Percentiles rank a stretch among this genome's conserved stretches.
phyloP scores from a whole-genome alignment of 2,113 vertebrate species.

The Psephotus haematonotus region DNA sequence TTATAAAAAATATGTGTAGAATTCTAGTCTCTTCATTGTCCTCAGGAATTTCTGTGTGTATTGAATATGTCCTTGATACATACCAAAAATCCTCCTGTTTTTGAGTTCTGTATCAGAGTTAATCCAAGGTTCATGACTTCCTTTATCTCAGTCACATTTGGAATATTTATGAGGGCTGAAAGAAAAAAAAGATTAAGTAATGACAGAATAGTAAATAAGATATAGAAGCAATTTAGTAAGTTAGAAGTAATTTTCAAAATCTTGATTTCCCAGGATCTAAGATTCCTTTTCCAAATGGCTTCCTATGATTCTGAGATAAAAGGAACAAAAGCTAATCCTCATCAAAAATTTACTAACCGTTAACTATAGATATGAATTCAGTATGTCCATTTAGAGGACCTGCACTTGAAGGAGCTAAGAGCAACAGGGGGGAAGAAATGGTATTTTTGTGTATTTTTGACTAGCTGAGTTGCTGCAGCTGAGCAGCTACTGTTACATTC shows the following conservation, averaged over 20 bases:
- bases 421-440: background rate
- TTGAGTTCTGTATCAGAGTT: conserved; percentile 81
- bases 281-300: background rate
- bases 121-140: conserved; percentile 87
- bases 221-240: background rate
- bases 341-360: background rate
- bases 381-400: background rate
- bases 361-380: background rate
- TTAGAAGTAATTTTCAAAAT: background rate
- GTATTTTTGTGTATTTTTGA: background rate
- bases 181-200: conserved; percentile 10
- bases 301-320: background rate
- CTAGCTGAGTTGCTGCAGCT: background rate
- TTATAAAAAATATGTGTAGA: background rate
- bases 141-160: conserved; percentile 82
- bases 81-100: conserved; percentile 82
- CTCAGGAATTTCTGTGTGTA: background rate
- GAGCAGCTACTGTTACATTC: background rate
- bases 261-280: background rate
- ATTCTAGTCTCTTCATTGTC: background rate
- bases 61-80: background rate
- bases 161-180: conserved; percentile 82
- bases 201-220: background rate
- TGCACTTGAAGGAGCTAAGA: background rate
- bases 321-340: background rate